These are phyloP conservation scores for Condylura cristata DNA, from an alignment of 2,113 vertebrate genomes.

Conservation along the genomic window DNA sequence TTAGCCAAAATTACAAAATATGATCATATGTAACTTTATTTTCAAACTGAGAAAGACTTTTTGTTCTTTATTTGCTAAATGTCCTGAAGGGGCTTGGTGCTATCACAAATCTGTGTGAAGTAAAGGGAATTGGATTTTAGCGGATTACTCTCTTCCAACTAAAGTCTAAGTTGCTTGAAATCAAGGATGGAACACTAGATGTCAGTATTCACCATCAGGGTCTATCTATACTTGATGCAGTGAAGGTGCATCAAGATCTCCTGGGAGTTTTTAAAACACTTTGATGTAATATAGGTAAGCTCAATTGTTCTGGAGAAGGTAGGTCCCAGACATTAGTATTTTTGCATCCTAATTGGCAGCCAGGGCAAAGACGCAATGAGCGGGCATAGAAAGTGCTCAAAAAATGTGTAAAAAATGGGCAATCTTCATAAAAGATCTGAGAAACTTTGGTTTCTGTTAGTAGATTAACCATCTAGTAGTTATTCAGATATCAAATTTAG, in stretches of 20 bases:
- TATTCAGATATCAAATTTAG: neutral
- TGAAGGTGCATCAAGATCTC: neutral
- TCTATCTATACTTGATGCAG: neutral
- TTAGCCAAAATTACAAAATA: neutral
- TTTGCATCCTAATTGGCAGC: neutral
- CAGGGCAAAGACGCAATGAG: neutral
- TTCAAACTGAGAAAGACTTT: conserved; percentile 2
- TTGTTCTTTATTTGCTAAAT: neutral
- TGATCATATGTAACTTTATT: neutral
- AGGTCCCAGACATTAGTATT: neutral
- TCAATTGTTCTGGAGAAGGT: neutral
- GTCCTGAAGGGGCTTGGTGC: neutral
- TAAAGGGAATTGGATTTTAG: neutral
- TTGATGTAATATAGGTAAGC: neutral
- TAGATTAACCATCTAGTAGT: neutral
- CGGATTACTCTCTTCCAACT: neutral
- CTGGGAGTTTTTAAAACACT: neutral
- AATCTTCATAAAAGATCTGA: neutral
- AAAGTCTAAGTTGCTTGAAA: neutral
- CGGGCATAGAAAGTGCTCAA: neutral
- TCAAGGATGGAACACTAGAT: neutral
- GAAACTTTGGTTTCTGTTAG: neutral
- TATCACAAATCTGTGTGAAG: neutral
- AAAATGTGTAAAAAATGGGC: neutral
- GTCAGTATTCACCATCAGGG: neutral